Evolutionary conservation across 2,797 vertebrate species (phyloP).

Genomic region (Sphaeramia orbicularis): DNA sequence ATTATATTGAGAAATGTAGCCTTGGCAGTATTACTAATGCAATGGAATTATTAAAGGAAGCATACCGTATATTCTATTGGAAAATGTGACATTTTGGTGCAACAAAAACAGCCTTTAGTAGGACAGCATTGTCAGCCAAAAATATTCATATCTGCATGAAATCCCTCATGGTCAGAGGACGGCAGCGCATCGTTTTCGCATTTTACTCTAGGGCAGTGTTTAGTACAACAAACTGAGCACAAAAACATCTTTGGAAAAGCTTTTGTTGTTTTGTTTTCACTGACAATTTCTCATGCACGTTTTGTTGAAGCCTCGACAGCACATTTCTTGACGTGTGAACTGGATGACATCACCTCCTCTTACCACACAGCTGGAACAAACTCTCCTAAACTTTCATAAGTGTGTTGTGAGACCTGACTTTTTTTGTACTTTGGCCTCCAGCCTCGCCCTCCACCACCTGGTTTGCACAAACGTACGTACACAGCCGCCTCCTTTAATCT

Average conservation of each 20-base stretch:
- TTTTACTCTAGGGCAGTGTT: slow-evolving; percentile 1
- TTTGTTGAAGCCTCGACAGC: slow-evolving; percentile 6
- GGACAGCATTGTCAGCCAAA: slow-evolving; percentile 2
- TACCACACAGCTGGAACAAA: slow-evolving; percentile 33
- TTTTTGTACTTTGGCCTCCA: slow-evolving; percentile 25
- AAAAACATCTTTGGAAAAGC: neutral
- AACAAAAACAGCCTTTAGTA: slow-evolving; percentile 20
- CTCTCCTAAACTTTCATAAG: slow-evolving; percentile 29
- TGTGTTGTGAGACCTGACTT: slow-evolving; percentile 35
- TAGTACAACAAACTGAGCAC: neutral
- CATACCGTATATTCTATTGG: neutral
- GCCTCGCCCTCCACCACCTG: neutral
- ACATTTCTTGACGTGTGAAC: slow-evolving; percentile 4
- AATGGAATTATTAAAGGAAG: slow-evolving; percentile 12
- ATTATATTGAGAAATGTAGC: slow-evolving; percentile 15
- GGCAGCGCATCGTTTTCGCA: neutral
- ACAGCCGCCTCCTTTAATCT: slow-evolving; percentile 28
- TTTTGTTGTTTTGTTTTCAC: neutral
- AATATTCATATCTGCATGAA: slow-evolving; percentile 16
- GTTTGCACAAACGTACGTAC: slow-evolving; percentile 17
- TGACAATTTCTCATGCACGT: neutral
- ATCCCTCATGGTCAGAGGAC: slow-evolving; percentile 12
- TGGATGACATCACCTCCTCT: slow-evolving; percentile 16
- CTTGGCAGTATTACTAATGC: slow-evolving; percentile 29
- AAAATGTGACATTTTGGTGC: slow-evolving; percentile 9